Percentiles rank a stretch among this genome's conserved stretches.
Conservation (phyloP, 1,140 invertebrate genomes). For the Drosophila ananassae region DNA sequence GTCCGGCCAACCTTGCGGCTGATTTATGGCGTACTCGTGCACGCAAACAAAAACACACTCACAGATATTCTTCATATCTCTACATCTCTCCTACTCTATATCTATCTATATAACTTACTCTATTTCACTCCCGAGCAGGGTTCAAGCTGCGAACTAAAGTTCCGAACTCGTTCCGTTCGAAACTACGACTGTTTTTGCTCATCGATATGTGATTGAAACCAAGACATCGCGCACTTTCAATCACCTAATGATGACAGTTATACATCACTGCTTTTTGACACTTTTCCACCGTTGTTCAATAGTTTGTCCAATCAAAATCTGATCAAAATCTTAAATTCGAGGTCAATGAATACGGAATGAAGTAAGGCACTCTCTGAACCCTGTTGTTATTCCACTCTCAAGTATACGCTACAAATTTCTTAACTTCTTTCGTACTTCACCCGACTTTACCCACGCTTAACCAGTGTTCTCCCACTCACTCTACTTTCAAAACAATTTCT, state of each 20-base stretch:
- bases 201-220: conserved; percentile 65
- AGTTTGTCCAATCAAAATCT: conserved; percentile 1
- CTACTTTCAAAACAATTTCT: conserved; percentile 56
- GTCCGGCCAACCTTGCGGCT: conserved; percentile 18
- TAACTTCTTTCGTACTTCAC: conserved; percentile 53
- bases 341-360: conserved; percentile 71
- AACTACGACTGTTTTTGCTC: conserved; percentile 67
- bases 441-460: conserved; percentile 66
- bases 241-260: conserved; percentile 43
- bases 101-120: conserved; percentile 61
- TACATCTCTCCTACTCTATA: conserved; percentile 16
- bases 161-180: conserved; percentile 80
- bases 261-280: conserved; percentile 50
- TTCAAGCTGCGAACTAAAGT: conserved; percentile 69
- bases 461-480: conserved; percentile 83
- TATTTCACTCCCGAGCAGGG: conserved; percentile 54
- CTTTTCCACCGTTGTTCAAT: conserved; percentile 23
- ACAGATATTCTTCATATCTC: conserved; percentile 25
- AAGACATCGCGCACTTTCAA: conserved; percentile 28
- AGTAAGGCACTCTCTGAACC: conserved; percentile 65
- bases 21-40: conserved; percentile 41
- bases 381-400: conserved; percentile 50
- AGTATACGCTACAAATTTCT: conserved; percentile 26
- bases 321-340: conserved; percentile 37
- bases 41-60: conserved; percentile 15